Conservation (phyloP, 2,797 vertebrate genomes). For the Hydrophis major region DNA sequence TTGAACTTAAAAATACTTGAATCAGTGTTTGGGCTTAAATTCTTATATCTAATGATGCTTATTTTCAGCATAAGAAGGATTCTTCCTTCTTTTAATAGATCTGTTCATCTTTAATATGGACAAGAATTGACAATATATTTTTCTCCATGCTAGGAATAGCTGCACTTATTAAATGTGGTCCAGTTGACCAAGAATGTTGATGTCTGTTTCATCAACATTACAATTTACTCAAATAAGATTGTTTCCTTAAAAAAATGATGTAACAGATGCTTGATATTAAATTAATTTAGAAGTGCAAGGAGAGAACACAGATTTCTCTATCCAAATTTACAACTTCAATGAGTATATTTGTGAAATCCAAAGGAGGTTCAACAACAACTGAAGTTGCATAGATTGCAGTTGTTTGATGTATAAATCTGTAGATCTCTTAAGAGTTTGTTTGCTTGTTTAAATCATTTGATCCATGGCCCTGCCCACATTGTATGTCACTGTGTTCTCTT, state of each 20-base stretch:
- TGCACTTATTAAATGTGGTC: background rate
- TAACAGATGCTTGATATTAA: background rate
- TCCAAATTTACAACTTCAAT: background rate
- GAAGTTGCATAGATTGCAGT: background rate
- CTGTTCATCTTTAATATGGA: background rate
- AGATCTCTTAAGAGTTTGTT: background rate
- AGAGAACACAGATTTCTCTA: background rate
- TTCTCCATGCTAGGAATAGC: background rate
- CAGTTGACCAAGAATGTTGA: background rate
- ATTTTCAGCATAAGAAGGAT: background rate
- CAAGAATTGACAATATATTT: background rate
- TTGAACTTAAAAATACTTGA: background rate
- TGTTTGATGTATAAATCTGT: background rate
- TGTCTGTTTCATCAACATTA: background rate
- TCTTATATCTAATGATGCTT: background rate
- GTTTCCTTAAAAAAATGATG: background rate
- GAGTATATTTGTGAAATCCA: background rate
- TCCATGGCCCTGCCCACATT: background rate
- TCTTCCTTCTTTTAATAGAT: background rate
- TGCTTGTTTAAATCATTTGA: background rate
- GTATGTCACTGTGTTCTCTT: background rate
- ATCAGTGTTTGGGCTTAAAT: background rate
- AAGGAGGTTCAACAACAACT: background rate
- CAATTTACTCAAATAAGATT: background rate
- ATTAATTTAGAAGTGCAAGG: background rate